Conservation (phyloP, 1,140 invertebrate genomes). For the Microplitis demolitor region DNA sequence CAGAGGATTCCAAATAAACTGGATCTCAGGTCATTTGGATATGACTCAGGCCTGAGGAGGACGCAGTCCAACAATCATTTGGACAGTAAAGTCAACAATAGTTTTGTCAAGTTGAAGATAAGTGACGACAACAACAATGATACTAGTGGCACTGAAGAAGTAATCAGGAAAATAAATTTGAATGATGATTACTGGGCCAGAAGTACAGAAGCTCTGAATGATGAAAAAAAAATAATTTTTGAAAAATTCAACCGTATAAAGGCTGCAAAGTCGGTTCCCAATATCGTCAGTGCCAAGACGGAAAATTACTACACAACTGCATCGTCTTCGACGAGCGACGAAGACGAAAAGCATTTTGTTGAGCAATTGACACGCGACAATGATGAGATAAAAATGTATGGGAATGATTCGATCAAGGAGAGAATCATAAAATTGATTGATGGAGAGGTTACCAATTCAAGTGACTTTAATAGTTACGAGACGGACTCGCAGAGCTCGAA, state of each 20-base stretch:
- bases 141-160: neutral
- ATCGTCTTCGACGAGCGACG: constrained; percentile 18
- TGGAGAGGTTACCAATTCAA: neutral
- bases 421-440: neutral
- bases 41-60: constrained; percentile 45
- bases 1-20: constrained; percentile 42
- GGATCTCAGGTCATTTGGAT: constrained; percentile 48
- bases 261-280: constrained; percentile 53
- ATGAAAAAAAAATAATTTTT: constrained; percentile 4
- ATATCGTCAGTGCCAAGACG: constrained; percentile 37
- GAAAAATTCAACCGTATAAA: constrained; percentile 34
- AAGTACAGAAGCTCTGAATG: constrained; percentile 28
- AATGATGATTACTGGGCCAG: constrained; percentile 28
- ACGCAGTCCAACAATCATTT: constrained; percentile 48
- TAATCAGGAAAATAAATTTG: neutral
- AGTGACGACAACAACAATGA: constrained; percentile 25
- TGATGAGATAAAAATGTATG: neutral
- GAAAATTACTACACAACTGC: constrained; percentile 9
- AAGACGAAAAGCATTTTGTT: constrained; percentile 10
- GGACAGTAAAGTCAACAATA: constrained; percentile 32
- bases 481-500: constrained; percentile 18
- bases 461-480: constrained; percentile 9
- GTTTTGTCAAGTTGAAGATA: constrained; percentile 38
- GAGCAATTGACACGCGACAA: neutral
- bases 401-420: neutral